Base-by-base conservation (phyloP, 2,888 invertebrate genomes). In the Spisula subtruncata region DNA sequence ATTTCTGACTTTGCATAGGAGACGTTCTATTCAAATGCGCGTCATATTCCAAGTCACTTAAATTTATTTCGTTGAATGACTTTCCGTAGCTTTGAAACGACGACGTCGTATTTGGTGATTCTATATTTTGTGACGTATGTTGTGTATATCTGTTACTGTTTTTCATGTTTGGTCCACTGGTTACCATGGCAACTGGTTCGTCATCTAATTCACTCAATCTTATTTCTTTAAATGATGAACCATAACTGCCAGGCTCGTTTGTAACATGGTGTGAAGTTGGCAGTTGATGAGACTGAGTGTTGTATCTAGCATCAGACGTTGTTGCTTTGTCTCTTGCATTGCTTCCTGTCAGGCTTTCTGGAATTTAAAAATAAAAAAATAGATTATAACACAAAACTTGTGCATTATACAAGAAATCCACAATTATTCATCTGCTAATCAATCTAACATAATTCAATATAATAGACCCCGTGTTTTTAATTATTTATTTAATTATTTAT, bases 171-270 rank as follows among this genome's bases (percentile, higher is more conserved):
- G 29, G 16, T 2, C 5, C 32, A 35, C 12, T 35, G 16, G 75
- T 12, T 75, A 14, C 25, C 35, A 16, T 75, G 35, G 35, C 16
- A 18, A 32, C 75, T 25, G 18, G 29, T 5, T 75, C 75, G 12
- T 32, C 0, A 35, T 75, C 32, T 75, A 75, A 75, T 35, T 75
- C 75, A 35, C 75, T 75, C 32, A 75, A 32, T 16, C 35, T 29
- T 35, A 75, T 14, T 32, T 75, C 75, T 32, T 75, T 75, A 75
- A 75, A 75, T 20, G 75, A 75, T 14, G 75, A 32, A 16, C 75
- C 75, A 18, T 75, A 75, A 75, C 75, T 75, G 32, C 32, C 8
- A 35, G 75, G 16, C 16, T 29, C 18, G 75, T 35, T 32, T 32
- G 71, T 71, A 71, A 14, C 29, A 16, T 4, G 8, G 51, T 51